phyloP scores from a whole-genome alignment of 2,797 vertebrate species.

The Psittacula derbiana region DNA sequence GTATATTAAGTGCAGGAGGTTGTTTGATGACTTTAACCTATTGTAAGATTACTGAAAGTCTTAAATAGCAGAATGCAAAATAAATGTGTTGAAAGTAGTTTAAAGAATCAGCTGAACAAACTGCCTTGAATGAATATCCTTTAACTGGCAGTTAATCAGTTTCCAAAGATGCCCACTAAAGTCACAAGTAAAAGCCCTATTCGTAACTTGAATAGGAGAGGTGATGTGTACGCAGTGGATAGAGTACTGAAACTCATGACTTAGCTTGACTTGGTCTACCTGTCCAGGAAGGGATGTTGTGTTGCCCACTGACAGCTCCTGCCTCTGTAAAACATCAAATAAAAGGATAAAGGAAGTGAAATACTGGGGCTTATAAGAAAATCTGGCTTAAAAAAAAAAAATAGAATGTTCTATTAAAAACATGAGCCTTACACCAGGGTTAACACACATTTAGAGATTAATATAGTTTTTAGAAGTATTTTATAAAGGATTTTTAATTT shows the following conservation, averaged over 20 bases:
- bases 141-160: background rate
- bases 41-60: background rate
- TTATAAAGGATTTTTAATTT: background rate
- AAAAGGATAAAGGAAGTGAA: background rate
- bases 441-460: background rate
- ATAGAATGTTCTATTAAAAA: background rate
- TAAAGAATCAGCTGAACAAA: background rate
- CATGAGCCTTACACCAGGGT: background rate
- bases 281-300: background rate
- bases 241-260: background rate
- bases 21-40: background rate
- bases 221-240: background rate
- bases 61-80: background rate
- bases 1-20: background rate
- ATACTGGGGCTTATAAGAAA: background rate
- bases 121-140: background rate
- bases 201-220: background rate
- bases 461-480: background rate
- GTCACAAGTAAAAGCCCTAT: background rate
- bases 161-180: background rate
- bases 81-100: background rate
- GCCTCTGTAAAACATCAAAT: background rate
- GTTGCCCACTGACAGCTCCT: background rate
- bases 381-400: background rate
- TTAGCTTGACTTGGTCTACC: background rate